These are phyloP conservation scores for Malthinus seriepunctatus DNA, from an alignment of 2,888 invertebrate species.

Conservation along the genomic window DNA sequence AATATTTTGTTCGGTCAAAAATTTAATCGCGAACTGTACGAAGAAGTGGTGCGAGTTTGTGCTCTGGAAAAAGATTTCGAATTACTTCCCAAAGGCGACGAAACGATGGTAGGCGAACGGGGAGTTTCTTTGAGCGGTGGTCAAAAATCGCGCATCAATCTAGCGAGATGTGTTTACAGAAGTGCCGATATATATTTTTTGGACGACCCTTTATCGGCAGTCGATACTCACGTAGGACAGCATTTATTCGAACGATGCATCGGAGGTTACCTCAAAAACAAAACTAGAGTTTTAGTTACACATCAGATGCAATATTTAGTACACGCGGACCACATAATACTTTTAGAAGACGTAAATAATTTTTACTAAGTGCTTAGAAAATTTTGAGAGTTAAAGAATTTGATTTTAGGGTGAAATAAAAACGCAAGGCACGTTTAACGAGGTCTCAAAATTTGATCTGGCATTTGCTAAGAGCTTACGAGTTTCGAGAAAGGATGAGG, in stretches of 20 bases:
- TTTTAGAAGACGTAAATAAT: slow-evolving; percentile 53
- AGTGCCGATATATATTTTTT: slow-evolving; percentile 74
- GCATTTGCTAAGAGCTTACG: slow-evolving; percentile 60
- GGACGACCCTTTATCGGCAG: slow-evolving; percentile 78
- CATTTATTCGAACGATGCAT: slow-evolving; percentile 73
- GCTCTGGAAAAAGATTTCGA: slow-evolving; percentile 68
- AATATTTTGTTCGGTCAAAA: slow-evolving; percentile 74
- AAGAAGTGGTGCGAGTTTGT: slow-evolving; percentile 63
- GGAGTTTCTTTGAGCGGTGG: slow-evolving; percentile 80
- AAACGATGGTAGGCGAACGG: slow-evolving; percentile 75
- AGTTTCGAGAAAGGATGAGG: slow-evolving; percentile 36
- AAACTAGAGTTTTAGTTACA: slow-evolving; percentile 66
- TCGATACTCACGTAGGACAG: slow-evolving; percentile 75
- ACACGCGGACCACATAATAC: slow-evolving; percentile 59
- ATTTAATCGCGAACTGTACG: slow-evolving; percentile 59
- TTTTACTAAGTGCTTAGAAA: background rate
- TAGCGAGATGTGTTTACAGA: slow-evolving; percentile 77
- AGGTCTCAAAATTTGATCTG: slow-evolving; percentile 61
- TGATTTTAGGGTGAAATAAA: slow-evolving; percentile 58
- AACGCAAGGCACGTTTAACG: slow-evolving; percentile 63
- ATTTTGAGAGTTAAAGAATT: background rate
- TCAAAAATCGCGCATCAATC: slow-evolving; percentile 75
- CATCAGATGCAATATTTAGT: slow-evolving; percentile 69
- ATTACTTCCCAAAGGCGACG: slow-evolving; percentile 71
- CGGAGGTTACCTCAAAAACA: slow-evolving; percentile 58